Evolutionary conservation across 2,797 vertebrate genomes (phyloP).

Genomic region (Sandelia bainsii): DNA sequence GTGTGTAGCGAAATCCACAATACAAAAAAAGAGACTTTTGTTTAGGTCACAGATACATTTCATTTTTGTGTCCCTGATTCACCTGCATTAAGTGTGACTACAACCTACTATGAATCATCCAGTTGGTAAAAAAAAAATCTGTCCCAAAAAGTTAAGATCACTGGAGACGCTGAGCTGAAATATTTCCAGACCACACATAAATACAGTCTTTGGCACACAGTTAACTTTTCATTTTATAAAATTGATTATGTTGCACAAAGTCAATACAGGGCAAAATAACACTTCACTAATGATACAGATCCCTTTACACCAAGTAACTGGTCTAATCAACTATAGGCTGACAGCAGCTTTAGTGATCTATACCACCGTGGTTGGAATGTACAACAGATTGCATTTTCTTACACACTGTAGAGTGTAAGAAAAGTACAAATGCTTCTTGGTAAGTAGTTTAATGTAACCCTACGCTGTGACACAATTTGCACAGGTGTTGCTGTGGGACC

Average conservation of each 20-base stretch:
- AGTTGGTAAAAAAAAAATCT: constrained; percentile 4
- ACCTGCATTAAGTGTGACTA: constrained; percentile 9
- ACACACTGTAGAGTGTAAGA: background rate
- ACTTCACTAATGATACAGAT: constrained; percentile 13
- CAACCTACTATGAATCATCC: constrained; percentile 7
- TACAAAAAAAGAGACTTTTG: constrained; percentile 11
- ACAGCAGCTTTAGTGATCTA: background rate
- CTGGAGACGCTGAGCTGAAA: constrained; percentile 2
- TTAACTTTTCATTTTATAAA: background rate
- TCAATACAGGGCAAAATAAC: constrained; percentile 7
- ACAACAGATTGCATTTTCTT: background rate
- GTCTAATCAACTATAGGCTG: background rate
- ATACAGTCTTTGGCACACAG: background rate
- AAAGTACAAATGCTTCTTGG: background rate
- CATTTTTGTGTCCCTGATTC: constrained; percentile 3
- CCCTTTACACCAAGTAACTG: background rate
- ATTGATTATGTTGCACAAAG: background rate
- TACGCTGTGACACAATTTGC: background rate
- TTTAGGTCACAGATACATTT: constrained; percentile 18
- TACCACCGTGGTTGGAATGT: background rate
- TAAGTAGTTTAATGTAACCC: background rate
- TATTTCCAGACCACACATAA: background rate
- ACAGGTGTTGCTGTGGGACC: background rate
- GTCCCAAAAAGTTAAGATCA: constrained; percentile 11
- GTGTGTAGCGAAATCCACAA: constrained; percentile 6